phyloP scores from a whole-genome alignment of 2,113 vertebrate genomes.

The Blennius ocellaris region DNA sequence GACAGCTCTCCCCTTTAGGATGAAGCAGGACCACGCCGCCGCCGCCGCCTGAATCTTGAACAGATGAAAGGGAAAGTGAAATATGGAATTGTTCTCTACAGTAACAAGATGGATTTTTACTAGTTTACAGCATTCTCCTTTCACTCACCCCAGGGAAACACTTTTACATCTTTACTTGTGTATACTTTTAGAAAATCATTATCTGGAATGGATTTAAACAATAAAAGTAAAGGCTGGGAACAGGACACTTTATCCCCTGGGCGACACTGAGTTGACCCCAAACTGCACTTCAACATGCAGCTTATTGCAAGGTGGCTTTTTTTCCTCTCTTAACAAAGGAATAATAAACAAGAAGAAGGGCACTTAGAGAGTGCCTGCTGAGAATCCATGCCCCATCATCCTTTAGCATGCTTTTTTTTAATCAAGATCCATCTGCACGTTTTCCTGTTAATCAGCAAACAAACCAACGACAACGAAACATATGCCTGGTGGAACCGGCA shows the following conservation, averaged over 20 bases:
- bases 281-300: conserved; percentile 14
- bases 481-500: neutral
- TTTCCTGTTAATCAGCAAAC: too few species aligned
- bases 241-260: conserved; percentile 7
- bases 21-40: neutral
- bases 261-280: conserved; percentile 6
- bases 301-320: conserved; percentile 4
- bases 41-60: conserved; percentile 9
- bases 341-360: too few species aligned
- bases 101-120: conserved; percentile 12
- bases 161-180: conserved; percentile 7
- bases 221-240: conserved; percentile 7
- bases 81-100: conserved; percentile 12
- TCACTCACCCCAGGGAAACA: conserved; percentile 7
- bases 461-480: too few species aligned
- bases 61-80: neutral
- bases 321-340: conserved; percentile 6
- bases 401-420: too few species aligned
- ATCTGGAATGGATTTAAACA: conserved; percentile 20
- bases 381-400: too few species aligned
- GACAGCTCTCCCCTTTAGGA: conserved; percentile 29
- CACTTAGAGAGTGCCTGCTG: too few species aligned
- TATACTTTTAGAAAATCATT: conserved; percentile 6
- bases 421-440: too few species aligned
- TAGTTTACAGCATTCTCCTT: neutral